Evolutionary conservation across 2,113 vertebrate genomes (phyloP).

Genomic region (Scalopus aquaticus): DNA sequence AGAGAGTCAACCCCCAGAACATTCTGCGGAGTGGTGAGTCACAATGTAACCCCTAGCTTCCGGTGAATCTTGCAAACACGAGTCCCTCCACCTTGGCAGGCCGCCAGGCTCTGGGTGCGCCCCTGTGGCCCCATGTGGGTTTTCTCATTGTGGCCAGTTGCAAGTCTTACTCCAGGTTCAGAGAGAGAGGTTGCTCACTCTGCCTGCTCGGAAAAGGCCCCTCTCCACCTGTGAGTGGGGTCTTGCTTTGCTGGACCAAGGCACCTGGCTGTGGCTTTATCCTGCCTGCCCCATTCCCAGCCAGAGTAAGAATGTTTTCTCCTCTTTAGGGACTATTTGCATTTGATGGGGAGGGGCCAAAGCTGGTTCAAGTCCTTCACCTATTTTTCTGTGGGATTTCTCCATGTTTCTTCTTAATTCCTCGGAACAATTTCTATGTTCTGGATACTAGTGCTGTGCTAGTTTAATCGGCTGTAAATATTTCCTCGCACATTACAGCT

Average conservation of each 20-base stretch:
- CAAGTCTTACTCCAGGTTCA: neutral
- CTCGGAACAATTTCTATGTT: neutral
- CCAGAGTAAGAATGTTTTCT: neutral
- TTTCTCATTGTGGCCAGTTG: neutral
- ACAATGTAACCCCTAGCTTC: neutral
- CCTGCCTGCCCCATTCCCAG: neutral
- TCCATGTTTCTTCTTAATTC: neutral
- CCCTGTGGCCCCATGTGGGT: no score
- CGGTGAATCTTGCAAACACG: neutral
- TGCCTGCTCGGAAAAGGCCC: neutral
- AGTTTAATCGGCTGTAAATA: constrained; percentile 2
- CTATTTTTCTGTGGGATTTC: neutral
- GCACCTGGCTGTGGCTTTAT: no score
- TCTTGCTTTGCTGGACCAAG: neutral
- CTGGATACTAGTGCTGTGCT: neutral
- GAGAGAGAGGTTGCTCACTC: neutral
- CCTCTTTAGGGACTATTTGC: neutral
- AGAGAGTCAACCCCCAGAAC: neutral
- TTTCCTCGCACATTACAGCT: neutral
- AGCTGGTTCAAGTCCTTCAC: neutral
- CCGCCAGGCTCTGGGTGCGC: no score
- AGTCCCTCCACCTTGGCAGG: neutral
- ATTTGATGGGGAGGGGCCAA: neutral
- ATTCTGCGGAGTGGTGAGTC: neutral
- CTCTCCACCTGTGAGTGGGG: neutral